Evolutionary conservation across 1,140 invertebrate genomes (phyloP).

Genomic region (Saccostrea cuccullata): DNA sequence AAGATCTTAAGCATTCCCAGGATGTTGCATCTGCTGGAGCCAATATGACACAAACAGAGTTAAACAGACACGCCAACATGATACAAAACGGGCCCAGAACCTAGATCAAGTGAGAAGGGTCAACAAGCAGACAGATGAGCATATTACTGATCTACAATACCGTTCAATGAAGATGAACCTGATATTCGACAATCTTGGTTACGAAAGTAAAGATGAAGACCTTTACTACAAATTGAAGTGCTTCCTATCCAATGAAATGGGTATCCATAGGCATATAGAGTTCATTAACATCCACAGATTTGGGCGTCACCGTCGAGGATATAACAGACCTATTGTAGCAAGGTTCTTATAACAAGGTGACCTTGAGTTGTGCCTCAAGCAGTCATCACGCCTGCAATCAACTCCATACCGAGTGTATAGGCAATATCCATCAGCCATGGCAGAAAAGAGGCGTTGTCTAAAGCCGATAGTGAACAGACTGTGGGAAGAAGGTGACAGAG

Average conservation of each 20-base stretch:
- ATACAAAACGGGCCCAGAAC: background rate
- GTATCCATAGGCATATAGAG: conserved; percentile 7
- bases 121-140: conserved; percentile 25
- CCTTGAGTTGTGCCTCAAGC: background rate
- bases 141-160: conserved; percentile 18
- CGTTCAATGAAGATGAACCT: conserved; percentile 32
- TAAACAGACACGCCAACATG: background rate
- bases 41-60: background rate
- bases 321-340: conserved; percentile 29
- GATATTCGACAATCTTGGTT: background rate
- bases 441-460: background rate
- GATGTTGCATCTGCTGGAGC: background rate
- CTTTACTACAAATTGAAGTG: conserved; percentile 14
- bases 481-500: background rate
- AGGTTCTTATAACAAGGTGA: conserved; percentile 33
- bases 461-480: background rate
- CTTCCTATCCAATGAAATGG: conserved; percentile 21
- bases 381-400: background rate
- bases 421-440: conserved; percentile 12
- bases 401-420: background rate
- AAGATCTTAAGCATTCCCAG: background rate
- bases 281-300: conserved; percentile 41
- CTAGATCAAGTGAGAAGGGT: background rate
- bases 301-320: background rate
- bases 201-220: conserved; percentile 3